Evolutionary conservation across 2,113 vertebrate species (phyloP).

Genomic region (Callorhinus ursinus): DNA sequence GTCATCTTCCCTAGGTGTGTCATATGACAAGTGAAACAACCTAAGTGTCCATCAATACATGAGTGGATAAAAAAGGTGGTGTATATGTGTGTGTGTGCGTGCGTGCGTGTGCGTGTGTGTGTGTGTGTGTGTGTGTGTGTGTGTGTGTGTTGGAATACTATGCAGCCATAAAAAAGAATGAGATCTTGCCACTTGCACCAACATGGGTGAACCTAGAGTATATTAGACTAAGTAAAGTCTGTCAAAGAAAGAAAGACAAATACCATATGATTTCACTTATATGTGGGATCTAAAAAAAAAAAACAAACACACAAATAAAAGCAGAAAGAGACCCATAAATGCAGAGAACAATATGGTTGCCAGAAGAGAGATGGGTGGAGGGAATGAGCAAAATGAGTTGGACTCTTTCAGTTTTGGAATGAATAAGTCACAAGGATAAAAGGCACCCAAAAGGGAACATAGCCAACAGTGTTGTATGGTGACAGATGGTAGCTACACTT

Average conservation of each 20-base stretch:
- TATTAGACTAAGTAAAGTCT: neutral
- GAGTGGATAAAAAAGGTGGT: neutral
- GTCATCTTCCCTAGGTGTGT: neutral
- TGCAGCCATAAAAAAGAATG: neutral
- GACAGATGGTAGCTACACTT: neutral
- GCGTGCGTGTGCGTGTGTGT: too few species aligned
- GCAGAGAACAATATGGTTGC: neutral
- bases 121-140: too few species aligned
- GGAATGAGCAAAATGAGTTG: neutral
- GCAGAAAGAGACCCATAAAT: neutral
- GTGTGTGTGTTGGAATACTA: neutral
- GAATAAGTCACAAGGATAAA: neutral
- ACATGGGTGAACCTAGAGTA: neutral
- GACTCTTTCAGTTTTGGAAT: neutral
- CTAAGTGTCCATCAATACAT: neutral
- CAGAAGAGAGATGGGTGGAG: neutral
- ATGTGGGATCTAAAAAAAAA: neutral
- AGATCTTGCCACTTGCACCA: neutral
- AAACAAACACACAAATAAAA: neutral
- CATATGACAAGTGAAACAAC: neutral
- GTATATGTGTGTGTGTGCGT: too few species aligned
- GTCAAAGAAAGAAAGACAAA: neutral
- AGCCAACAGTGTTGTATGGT: neutral
- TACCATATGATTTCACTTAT: neutral
- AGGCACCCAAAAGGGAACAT: neutral